Evolutionary conservation across 2,888 invertebrate genomes (phyloP).

Genomic region (Carcina quercana): DNA sequence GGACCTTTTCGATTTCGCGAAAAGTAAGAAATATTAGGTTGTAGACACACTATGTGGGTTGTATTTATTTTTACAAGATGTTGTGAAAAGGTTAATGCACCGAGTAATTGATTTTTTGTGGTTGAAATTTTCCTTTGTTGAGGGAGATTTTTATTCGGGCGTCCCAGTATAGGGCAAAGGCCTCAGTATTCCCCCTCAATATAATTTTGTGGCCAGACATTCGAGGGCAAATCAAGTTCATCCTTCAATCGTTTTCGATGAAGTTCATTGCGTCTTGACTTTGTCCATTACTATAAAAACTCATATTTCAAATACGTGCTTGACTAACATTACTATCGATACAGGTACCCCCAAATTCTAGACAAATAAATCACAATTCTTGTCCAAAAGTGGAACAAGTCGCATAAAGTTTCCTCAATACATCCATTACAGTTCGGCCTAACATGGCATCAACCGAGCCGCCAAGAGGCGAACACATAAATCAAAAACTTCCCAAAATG

Average conservation of each 20-base stretch:
- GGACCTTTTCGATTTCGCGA: slow-evolving; percentile 33
- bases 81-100: no score
- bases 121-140: no score
- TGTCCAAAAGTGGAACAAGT: neutral
- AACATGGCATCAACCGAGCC: slow-evolving; percentile 11
- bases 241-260: no score
- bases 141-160: no score
- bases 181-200: no score
- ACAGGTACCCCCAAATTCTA: neutral
- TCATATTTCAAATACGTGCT: no score
- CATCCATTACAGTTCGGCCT: slow-evolving; percentile 6
- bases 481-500: slow-evolving; percentile 54
- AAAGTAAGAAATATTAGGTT: slow-evolving; percentile 28
- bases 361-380: slow-evolving; percentile 1
- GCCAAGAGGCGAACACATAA: slow-evolving; percentile 30
- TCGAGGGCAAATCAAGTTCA: no score
- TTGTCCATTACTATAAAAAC: no score
- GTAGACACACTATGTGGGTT: slow-evolving; percentile 19
- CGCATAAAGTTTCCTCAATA: slow-evolving; percentile 2
- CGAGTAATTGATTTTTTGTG: no score
- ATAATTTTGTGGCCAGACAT: no score
- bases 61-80: slow-evolving; percentile 17
- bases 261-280: no score
- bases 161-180: no score
- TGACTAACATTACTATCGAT: slow-evolving; percentile 7